Conservation (phyloP, 2,888 invertebrate species). For the Patella caerulea region DNA sequence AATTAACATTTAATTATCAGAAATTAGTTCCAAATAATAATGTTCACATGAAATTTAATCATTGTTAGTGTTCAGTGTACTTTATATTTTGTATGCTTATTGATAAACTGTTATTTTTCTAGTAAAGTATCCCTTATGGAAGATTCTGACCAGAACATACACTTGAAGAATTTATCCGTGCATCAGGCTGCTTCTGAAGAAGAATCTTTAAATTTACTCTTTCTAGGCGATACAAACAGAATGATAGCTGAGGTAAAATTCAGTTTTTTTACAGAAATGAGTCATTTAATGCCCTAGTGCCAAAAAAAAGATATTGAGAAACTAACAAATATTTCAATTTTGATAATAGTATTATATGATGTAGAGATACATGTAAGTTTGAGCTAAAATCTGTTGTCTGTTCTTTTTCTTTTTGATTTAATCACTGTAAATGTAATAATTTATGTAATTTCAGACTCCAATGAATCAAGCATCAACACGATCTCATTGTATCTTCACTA, state of each 20-base stretch:
- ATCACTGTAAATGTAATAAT: background rate
- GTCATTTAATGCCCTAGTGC: no score
- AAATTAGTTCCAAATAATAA: no score
- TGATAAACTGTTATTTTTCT: constrained; percentile 21
- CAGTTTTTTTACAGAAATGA: no score
- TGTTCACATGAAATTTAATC: no score
- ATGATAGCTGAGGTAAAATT: constrained; percentile 71
- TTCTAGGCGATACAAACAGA: constrained; percentile 72
- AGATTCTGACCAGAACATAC: constrained; percentile 71
- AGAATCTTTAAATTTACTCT: constrained; percentile 71
- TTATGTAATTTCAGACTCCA: constrained; percentile 65
- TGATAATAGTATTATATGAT: no score
- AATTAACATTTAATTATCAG: no score
- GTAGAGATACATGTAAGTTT: background rate
- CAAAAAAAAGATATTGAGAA: no score
- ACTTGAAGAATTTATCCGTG: constrained; percentile 70
- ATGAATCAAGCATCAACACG: constrained; percentile 73
- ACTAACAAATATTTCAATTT: no score
- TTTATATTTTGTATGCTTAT: background rate
- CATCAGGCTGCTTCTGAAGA: constrained; percentile 69
- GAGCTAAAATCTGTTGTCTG: background rate
- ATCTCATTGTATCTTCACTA: constrained; percentile 72
- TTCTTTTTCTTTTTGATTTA: constrained; percentile 5
- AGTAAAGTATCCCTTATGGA: constrained; percentile 71
- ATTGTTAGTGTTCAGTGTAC: background rate